These are phyloP conservation scores for Burhinus oedicnemus DNA, from an alignment of 2,113 vertebrate genomes.

Conservation along the genomic window DNA sequence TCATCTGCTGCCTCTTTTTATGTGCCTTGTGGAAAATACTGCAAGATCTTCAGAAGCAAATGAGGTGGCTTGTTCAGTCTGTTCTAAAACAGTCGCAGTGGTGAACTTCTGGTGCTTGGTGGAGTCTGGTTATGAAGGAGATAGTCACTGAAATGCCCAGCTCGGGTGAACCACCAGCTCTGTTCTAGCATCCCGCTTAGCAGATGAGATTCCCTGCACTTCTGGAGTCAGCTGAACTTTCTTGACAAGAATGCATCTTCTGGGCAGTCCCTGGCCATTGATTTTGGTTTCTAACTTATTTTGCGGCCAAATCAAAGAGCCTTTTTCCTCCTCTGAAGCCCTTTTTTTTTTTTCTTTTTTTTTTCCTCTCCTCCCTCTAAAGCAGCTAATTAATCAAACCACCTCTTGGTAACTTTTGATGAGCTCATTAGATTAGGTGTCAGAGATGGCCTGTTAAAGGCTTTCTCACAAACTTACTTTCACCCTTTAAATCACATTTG, in stretches of 20 bases:
- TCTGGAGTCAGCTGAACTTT: accelerated
- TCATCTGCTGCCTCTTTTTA: accelerated
- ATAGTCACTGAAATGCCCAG: background rate
- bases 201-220: accelerated
- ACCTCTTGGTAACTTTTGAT: background rate
- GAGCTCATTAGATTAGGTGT: background rate
- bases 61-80: accelerated
- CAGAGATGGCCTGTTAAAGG: background rate
- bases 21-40: accelerated
- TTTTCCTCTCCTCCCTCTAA: too few relatives aligned
- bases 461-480: background rate
- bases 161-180: accelerated
- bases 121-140: background rate
- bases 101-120: accelerated
- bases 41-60: background rate
- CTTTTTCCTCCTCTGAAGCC: background rate
- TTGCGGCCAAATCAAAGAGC: background rate
- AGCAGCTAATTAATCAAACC: background rate
- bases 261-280: background rate
- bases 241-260: background rate
- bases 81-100: accelerated
- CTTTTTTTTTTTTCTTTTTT: too few relatives aligned
- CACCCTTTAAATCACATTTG: background rate
- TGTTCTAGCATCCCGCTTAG: accelerated
- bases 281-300: background rate